phyloP scores from a whole-genome alignment of 2,113 vertebrate species.

The Odontesthes bonariensis region DNA sequence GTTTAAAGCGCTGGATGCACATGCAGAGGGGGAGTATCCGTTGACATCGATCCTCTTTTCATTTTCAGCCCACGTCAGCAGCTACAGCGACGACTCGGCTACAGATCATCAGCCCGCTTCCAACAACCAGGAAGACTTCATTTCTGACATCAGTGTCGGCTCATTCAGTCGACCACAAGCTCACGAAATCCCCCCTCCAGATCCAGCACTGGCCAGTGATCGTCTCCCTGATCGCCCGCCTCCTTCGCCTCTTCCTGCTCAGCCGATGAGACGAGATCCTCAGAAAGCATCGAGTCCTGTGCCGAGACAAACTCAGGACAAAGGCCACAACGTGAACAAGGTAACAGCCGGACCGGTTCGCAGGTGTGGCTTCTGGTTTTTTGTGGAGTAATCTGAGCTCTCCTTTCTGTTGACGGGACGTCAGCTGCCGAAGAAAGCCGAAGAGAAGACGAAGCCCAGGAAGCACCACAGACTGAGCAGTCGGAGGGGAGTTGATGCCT shows the following conservation, averaged over 20 bases:
- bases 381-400: neutral
- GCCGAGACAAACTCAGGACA: constrained; percentile 73
- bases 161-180: neutral
- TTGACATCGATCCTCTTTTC: neutral
- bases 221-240: neutral
- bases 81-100: constrained; percentile 85
- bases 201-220: constrained; percentile 10
- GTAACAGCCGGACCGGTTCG: constrained; percentile 61
- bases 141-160: constrained; percentile 80
- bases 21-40: too few species aligned
- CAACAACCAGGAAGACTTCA: constrained; percentile 86
- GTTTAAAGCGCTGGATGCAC: too few species aligned
- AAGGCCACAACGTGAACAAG: constrained; percentile 84
- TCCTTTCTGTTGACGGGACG: constrained; percentile 42
- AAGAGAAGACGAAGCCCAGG: accelerated
- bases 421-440: neutral
- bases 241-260: constrained; percentile 65
- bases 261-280: neutral
- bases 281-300: constrained; percentile 55
- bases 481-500: constrained; percentile 89
- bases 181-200: neutral
- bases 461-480: constrained; percentile 80
- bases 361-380: neutral
- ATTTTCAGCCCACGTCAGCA: constrained; percentile 84
- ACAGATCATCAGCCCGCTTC: constrained; percentile 85